phyloP scores from a whole-genome alignment of 1,140 invertebrate genomes.

The Zophobas atratus region DNA sequence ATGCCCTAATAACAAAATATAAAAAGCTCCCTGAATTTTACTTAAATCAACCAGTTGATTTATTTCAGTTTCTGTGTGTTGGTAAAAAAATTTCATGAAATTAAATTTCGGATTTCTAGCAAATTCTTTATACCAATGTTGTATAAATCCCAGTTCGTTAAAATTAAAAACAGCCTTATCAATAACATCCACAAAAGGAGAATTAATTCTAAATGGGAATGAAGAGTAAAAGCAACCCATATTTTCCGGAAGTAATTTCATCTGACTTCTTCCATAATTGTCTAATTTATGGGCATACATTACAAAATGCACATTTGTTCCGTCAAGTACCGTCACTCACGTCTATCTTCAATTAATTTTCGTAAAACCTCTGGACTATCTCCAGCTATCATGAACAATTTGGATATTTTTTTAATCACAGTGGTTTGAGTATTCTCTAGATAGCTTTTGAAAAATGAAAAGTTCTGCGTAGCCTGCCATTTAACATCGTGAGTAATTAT shows the following conservation, averaged over 20 bases:
- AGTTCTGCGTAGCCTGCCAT: background rate
- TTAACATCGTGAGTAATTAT: background rate
- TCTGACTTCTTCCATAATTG: conserved; percentile 7
- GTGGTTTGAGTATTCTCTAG: background rate
- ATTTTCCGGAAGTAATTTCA: background rate
- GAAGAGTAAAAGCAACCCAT: background rate
- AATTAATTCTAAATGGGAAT: conserved; percentile 10
- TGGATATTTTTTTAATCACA: background rate
- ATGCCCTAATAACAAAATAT: conserved; percentile 21
- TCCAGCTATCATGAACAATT: background rate
- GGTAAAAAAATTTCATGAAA: conserved; percentile 10
- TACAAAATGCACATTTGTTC: background rate
- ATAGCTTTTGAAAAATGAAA: background rate
- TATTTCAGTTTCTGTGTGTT: background rate
- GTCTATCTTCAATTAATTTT: background rate
- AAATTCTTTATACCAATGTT: conserved; percentile 22
- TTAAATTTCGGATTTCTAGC: background rate
- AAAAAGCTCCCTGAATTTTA: conserved; percentile 43
- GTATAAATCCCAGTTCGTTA: conserved; percentile 10
- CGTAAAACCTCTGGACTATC: background rate
- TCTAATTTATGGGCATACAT: conserved; percentile 20
- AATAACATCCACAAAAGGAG: background rate
- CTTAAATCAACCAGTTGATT: conserved; percentile 3
- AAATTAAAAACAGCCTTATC: background rate
- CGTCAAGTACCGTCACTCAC: background rate